Conservation (phyloP, 2,888 invertebrate species). For the Lydus trimaculatus region DNA sequence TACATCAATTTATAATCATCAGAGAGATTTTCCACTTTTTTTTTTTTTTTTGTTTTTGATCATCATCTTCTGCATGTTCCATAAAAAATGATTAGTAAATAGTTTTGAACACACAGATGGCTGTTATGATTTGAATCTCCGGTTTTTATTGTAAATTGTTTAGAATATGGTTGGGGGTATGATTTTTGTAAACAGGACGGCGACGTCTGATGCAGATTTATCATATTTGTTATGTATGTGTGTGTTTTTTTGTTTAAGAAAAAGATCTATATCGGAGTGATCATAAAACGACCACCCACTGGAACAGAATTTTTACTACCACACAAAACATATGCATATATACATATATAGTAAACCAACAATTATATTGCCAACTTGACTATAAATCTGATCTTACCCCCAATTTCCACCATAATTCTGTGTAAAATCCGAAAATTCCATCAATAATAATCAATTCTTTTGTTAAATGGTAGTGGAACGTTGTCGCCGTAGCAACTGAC, state of each 20-base stretch:
- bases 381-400: too few species aligned
- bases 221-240: neutral
- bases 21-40: constrained; percentile 25
- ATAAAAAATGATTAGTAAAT: neutral
- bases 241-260: constrained; percentile 21
- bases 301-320: constrained; percentile 29
- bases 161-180: constrained; percentile 22
- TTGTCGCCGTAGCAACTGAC: constrained; percentile 60
- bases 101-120: neutral
- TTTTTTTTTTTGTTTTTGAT: neutral
- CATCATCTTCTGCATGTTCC: neutral
- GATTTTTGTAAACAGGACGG: constrained; percentile 29
- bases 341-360: neutral
- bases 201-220: constrained; percentile 30
- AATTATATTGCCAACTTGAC: neutral
- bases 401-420: too few species aligned
- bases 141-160: constrained; percentile 21
- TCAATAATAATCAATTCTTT: constrained; percentile 61
- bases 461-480: constrained; percentile 56
- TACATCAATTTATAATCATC: constrained; percentile 55
- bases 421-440: constrained; percentile 48
- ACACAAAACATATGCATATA: constrained; percentile 17
- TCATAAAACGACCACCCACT: constrained; percentile 34
- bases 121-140: neutral
- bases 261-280: constrained; percentile 33